A percentile compares a stretch with the other conserved stretches of the same genome.
Conservation (phyloP, 2,797 vertebrate genomes). For the Neomorphus geoffroyi region DNA sequence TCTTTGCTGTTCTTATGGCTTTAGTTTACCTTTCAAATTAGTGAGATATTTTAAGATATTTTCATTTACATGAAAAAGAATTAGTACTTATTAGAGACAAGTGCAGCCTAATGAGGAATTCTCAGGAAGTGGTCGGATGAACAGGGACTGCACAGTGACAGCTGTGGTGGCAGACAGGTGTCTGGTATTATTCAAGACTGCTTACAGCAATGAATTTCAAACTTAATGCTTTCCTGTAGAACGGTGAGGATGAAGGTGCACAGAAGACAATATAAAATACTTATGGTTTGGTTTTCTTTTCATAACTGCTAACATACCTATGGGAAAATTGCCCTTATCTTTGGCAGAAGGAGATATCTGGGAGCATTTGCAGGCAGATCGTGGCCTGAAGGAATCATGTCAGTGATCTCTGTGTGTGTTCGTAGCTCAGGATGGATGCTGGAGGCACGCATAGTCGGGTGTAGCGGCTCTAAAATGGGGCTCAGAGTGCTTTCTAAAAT, state of each 20-base stretch:
- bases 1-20: not conserved
- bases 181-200: not conserved
- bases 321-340: not conserved
- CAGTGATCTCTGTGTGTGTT: not conserved
- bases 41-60: not conserved
- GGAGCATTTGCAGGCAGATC: not conserved
- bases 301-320: not conserved
- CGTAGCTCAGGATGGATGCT: not conserved
- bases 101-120: not conserved
- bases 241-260: not conserved
- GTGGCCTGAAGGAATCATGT: not conserved
- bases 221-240: not conserved
- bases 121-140: not conserved
- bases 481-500: not conserved
- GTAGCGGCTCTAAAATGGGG: not conserved
- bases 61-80: not conserved
- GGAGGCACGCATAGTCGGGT: fast-evolving
- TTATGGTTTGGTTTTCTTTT: conserved; percentile 21
- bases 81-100: not conserved
- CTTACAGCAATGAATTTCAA: not conserved
- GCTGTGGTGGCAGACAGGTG: fast-evolving
- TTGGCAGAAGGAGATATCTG: not conserved
- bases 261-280: not conserved
- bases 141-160: not conserved
- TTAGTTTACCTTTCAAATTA: not conserved